Evolutionary conservation across 2,113 vertebrate species (phyloP).

Genomic region (Ancistrus triradiatus): DNA sequence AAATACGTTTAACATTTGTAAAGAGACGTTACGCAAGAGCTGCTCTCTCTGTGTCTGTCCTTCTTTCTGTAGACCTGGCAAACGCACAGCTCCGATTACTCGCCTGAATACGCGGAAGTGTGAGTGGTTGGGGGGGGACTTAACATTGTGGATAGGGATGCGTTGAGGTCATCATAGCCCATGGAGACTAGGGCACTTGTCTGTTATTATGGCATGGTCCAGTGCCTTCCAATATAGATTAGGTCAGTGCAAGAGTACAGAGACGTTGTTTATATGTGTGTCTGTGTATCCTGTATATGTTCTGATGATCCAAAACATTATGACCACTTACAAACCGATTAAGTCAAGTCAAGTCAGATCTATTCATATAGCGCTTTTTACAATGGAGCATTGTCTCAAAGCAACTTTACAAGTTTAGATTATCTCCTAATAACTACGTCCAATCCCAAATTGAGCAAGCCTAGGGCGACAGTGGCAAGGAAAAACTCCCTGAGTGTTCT

Average conservation of each 20-base stretch:
- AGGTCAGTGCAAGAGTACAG: slow-evolving; percentile 27
- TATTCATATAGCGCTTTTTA: too few species aligned
- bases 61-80: slow-evolving; percentile 46
- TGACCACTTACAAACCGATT: too few species aligned
- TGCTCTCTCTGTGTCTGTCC: slow-evolving; percentile 26
- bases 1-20: slow-evolving; percentile 56
- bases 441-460: too few species aligned
- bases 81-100: slow-evolving; percentile 53
- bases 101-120: slow-evolving; percentile 19
- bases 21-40: slow-evolving; percentile 65
- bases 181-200: slow-evolving; percentile 11
- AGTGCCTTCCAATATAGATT: slow-evolving; percentile 32
- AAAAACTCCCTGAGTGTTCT: too few species aligned
- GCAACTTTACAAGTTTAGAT: too few species aligned
- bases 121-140: slow-evolving; percentile 17
- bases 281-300: not conserved
- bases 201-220: not conserved
- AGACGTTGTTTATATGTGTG: slow-evolving; percentile 17
- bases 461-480: too few species aligned
- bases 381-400: too few species aligned
- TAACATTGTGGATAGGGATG: not conserved
- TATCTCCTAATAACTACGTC: too few species aligned
- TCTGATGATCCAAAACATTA: not conserved
- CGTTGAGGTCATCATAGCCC: not conserved
- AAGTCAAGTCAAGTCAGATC: too few species aligned